Base-by-base conservation (phyloP, 2,888 invertebrate genomes). In the Lysandra coridon region DNA sequence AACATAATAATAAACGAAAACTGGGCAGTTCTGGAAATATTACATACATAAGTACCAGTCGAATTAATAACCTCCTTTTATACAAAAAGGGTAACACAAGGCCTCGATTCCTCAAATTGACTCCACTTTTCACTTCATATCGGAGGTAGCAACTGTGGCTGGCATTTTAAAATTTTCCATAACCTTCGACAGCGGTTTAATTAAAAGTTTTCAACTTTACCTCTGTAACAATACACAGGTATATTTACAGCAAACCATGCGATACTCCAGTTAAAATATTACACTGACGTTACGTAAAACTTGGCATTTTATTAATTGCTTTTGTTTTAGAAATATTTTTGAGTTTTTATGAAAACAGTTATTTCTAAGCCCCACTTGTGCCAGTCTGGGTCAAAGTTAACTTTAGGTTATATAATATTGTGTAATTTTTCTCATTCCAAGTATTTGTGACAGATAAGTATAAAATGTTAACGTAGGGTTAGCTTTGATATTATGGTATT, bases 201-300 rank as follows among this genome's bases (percentile, higher is more conserved):
- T 79, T 79, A 79, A 79, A 79, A 79, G 75, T 79, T 79, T 79
- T 4, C 14, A 79, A 79, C 79, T 76, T 75, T 49, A 75, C 79
- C 73, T 53, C 57, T 57, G 76, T 53, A 53, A 53, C 78, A 64
- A 44, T 74, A 73, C 33, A 69, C 33, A 12, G 40, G 78, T 78
- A 23, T 73, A 78, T 76, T 23, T 78, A 37, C 69, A 37, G 33
- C 69, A 14, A 69, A 69, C 69, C 69, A 69, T 69, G 69, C 69
- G 4, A 69, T 69, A 69, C 69, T 23, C 69, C 69, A 69, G 69
- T 69, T 69, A 37, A 69, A 37, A 69, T 69, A 69, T 69, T 69
- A 69, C 17, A 37, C 69, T 37, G 33, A 33, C 33, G 69, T 14
- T 7, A 30, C 69, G 69, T 12, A 64, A 64, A 69, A 33, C 69